These are phyloP conservation scores for Cepaea hortensis DNA, from an alignment of 2,888 invertebrate species.

Conservation along the genomic window DNA sequence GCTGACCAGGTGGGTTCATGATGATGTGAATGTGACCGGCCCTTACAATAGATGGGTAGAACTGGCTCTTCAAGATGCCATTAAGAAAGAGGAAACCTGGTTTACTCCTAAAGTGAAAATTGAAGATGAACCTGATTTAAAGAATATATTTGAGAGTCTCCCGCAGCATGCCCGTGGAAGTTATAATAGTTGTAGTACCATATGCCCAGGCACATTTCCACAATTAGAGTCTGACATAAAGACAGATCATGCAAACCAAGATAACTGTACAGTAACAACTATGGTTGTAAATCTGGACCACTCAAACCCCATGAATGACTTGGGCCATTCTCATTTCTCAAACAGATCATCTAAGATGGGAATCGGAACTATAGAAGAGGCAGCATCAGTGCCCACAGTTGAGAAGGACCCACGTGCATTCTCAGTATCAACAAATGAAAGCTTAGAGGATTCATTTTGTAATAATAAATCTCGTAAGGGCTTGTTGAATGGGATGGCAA, in stretches of 20 bases:
- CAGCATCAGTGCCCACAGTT: too few relatives aligned
- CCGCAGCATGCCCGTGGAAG: constrained; percentile 12
- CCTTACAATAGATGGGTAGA: constrained; percentile 73
- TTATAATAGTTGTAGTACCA: background rate
- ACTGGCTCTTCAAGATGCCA: background rate
- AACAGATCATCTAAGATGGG: background rate
- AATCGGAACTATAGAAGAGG: background rate
- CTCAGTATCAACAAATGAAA: background rate
- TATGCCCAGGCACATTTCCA: background rate
- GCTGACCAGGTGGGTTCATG: constrained; percentile 70
- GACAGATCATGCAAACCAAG: background rate
- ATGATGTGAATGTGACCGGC: constrained; percentile 72
- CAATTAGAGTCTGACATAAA: background rate
- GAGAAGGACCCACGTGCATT: too few relatives aligned
- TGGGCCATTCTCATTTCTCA: background rate
- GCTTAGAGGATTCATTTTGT: background rate
- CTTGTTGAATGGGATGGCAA: background rate
- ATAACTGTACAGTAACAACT: background rate
- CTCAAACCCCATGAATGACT: background rate
- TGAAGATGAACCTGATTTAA: constrained; percentile 12
- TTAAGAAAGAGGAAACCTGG: constrained; percentile 5
- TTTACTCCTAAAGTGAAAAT: background rate
- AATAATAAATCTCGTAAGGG: background rate
- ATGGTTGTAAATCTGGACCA: constrained; percentile 17
- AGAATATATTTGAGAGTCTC: constrained; percentile 24